Evolutionary conservation across 2,113 vertebrate species (phyloP), one percentile per base, ranked within the genome.

Genomic region (Nothobranchius kuhntae): DNA sequence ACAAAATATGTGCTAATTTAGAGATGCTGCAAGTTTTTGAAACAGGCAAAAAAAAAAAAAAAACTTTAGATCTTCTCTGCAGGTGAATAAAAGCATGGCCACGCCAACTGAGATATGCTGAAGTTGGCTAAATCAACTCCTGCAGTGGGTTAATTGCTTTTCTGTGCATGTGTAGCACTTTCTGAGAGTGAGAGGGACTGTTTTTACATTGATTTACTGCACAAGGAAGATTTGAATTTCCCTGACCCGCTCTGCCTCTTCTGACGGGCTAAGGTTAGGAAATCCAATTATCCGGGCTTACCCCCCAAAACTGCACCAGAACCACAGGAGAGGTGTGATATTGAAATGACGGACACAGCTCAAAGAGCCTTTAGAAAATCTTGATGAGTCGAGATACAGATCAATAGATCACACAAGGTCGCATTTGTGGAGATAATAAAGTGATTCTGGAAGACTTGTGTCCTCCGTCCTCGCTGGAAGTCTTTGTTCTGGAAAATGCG

Each of bases 91-190:
- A 85, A 78, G 64, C 72, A 47, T 53, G 67, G 77, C 74, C 69
- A 73, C 58, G 75, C 78, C 78, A 85, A 78, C 54, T 54, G 66
- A 84, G 82, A 87, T 86, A 86, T 83, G 85, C 83, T 30, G 54
- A 68, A 83, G 73, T 83, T 77, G 80, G 80, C 73, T 56, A 61
- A 91, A 90, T 89, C 90, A 87, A 87, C 87, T 85, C 44, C 58
- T 56, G 79, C 73, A 74, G 73, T 81, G 81, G 83, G 89, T 86
- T 88, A 89, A 90, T 88, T 90, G 83, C 81, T 84, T 87, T 86
- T 82, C 81, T 68, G 57, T 83, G 80, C 83, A 87, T 82, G 73
- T 82, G 65, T 75, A 61, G 73, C 81, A 81, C 78, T 77, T 83
- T 82, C 77, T 61, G 58, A 73, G 61, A 81, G 68, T 57, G 61